Conservation (phyloP, 2,888 invertebrate species). For the Spatulosminthurus flaviceps region DNA sequence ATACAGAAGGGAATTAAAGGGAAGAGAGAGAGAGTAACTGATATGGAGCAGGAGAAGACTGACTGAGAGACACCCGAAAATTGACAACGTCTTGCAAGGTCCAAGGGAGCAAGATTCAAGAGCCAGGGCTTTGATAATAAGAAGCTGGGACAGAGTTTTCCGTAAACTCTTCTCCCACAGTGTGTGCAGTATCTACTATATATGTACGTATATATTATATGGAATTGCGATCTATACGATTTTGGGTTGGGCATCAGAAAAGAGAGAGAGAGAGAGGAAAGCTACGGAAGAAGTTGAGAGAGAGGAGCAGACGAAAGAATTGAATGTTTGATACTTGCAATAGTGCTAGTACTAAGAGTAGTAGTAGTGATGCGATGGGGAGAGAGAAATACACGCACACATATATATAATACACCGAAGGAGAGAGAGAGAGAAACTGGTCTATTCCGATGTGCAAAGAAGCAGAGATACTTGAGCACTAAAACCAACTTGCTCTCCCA, state of each 20-base stretch:
- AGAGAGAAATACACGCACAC: not conserved
- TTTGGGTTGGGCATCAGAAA: constrained; percentile 7
- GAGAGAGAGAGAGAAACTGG: not conserved
- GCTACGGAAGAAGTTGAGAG: not conserved
- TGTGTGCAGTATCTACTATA: too few species aligned
- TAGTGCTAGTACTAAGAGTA: not conserved
- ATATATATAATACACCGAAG: not conserved
- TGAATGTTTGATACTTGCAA: constrained; percentile 22
- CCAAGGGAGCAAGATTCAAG: constrained; percentile 7
- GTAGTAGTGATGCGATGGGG: constrained; percentile 5
- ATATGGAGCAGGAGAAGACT: not conserved
- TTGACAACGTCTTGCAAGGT: constrained; percentile 8
- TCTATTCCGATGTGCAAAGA: constrained; percentile 1
- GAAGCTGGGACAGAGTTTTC: too few species aligned
- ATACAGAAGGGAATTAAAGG: not conserved
- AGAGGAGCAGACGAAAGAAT: constrained; percentile 25
- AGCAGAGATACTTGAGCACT: constrained; percentile 30
- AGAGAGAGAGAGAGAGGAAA: constrained; percentile 9
- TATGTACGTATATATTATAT: not conserved
- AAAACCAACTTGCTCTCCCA: constrained; percentile 30
- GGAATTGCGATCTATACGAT: constrained; percentile 11
- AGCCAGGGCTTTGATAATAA: not conserved
- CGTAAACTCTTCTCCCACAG: too few species aligned
- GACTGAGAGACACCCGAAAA: not conserved
- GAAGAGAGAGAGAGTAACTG: not conserved